Evolutionary conservation across 2,888 invertebrate genomes (phyloP), one percentile per base, ranked within the genome.

Genomic region (Aethes cnicana): DNA sequence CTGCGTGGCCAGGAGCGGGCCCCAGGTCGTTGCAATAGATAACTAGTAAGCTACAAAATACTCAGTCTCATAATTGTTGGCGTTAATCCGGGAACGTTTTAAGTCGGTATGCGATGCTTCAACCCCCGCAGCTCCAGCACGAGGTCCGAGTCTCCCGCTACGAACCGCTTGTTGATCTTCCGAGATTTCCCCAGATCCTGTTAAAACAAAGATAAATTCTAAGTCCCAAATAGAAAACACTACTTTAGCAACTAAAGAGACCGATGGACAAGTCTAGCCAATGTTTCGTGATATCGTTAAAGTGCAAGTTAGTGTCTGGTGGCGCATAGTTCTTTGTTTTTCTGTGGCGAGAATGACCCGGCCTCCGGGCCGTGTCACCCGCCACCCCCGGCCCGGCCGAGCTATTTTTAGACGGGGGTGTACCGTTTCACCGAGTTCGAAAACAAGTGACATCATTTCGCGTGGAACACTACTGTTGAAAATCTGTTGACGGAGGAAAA

Each of bases 81-180:
- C 85, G 79, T 72, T 77, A 65, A 64, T 74, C 76, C 62, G 73
- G 64, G 67, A 64, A 61, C 71, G 59, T 66, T 74, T 91, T 92
- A 92, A 72, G 92, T 91, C 41, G 88, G 77, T 59, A 89, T 89
- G 68, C 85, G 86, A 71, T 92, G 92, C 77, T 93, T 93, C 47
- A 94, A 84, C 46, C 92, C 92, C 60, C 92, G 90, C 44, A 94
- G 88, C 76, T 94, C 92, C 32, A 91, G 82, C 3, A 92, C 93
- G 47, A 93, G 82, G 63, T 91, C 92, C 47, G 92, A 91, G 72
- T 93, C 93, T 56, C 89, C 90, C 1, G 92, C 89, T 36, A 93
- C 90, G 70, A 92, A 93, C 50, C 93, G 89, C 69, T 93, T 93
- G 62, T 92, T 90, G 71, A 93, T 91, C 62, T 90, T 84, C 58